Conservation (phyloP, 1,140 invertebrate genomes). For the Radopholus similis region DNA sequence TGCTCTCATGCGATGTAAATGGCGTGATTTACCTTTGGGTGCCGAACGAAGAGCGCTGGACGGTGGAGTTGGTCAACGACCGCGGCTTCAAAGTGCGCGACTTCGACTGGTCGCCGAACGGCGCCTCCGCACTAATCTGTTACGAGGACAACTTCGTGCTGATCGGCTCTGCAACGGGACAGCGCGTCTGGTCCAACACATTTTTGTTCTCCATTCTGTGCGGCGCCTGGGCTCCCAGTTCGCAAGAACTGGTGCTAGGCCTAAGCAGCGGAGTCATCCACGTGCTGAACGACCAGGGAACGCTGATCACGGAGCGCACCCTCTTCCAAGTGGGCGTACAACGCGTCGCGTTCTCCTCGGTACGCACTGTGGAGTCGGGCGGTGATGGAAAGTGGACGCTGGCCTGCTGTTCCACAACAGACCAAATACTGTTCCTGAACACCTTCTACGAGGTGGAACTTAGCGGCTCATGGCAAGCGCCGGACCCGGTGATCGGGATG, state of each 20-base stretch:
- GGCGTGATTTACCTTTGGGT: constrained; percentile 98
- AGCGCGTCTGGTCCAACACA: constrained; percentile 96
- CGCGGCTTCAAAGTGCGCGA: constrained; percentile 69
- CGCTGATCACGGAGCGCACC: constrained; percentile 47
- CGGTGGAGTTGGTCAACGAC: constrained; percentile 97
- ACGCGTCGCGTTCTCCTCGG: constrained; percentile 39
- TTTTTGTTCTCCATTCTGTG: constrained; percentile 87
- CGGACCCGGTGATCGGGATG: constrained; percentile 37
- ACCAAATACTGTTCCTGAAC: constrained; percentile 54
- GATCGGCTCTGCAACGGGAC: constrained; percentile 78
- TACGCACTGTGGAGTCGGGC: constrained; percentile 14
- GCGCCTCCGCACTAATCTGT: constrained; percentile 92
- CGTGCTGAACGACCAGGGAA: constrained; percentile 56
- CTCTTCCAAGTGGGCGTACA: constrained; percentile 38
- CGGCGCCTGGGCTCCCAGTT: constrained; percentile 94
- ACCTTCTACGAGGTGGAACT: constrained; percentile 50
- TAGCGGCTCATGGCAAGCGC: constrained; percentile 38
- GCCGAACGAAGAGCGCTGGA: constrained; percentile 96
- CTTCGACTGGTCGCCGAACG: constrained; percentile 97
- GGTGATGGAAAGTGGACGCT: constrained; percentile 49
- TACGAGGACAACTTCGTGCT: constrained; percentile 68
- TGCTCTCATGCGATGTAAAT: constrained; percentile 92
- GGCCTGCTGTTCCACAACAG: constrained; percentile 43
- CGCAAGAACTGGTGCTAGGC: constrained; percentile 73
- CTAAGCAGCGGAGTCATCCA: constrained; percentile 47